These are phyloP conservation scores for Corvus cornix DNA, from an alignment of 2,113 vertebrate species.

Conservation along the genomic window DNA sequence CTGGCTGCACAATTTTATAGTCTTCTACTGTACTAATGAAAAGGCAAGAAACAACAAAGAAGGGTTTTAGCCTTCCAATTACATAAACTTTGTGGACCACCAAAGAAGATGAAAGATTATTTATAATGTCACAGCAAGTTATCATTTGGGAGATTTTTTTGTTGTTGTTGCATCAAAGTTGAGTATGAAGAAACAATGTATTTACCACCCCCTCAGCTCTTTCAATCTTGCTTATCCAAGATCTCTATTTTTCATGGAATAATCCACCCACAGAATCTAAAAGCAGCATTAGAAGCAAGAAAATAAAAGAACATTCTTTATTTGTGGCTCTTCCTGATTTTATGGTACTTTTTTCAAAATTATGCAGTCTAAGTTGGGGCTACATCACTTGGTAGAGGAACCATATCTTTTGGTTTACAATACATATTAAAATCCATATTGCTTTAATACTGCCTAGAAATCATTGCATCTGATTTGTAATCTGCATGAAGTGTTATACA, in stretches of 20 bases:
- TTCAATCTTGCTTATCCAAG: constrained; percentile 39
- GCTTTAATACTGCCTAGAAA: not conserved
- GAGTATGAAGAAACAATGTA: constrained; percentile 63
- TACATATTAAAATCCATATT: not conserved
- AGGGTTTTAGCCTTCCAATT: constrained; percentile 64
- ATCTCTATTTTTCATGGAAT: constrained; percentile 36
- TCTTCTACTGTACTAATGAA: constrained; percentile 71
- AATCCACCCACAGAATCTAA: constrained; percentile 39
- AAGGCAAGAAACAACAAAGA: constrained; percentile 65
- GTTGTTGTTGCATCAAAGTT: constrained; percentile 54
- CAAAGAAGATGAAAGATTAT: constrained; percentile 75
- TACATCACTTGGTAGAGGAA: not conserved
- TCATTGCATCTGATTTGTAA: not conserved
- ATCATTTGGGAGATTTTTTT: constrained; percentile 54
- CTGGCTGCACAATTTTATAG: constrained; percentile 72
- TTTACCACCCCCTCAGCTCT: constrained; percentile 12
- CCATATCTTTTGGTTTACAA: not conserved
- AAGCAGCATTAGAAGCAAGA: constrained; percentile 12
- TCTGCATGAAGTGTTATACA: not conserved
- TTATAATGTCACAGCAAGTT: constrained; percentile 67
- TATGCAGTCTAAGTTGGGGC: not conserved
- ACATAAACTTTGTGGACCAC: constrained; percentile 71
- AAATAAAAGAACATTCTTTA: constrained; percentile 1
- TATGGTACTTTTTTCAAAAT: not conserved
- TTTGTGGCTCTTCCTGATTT: not conserved